Evolutionary conservation across 2,888 invertebrate genomes (phyloP).

Genomic region (Thymelicus sylvestris): DNA sequence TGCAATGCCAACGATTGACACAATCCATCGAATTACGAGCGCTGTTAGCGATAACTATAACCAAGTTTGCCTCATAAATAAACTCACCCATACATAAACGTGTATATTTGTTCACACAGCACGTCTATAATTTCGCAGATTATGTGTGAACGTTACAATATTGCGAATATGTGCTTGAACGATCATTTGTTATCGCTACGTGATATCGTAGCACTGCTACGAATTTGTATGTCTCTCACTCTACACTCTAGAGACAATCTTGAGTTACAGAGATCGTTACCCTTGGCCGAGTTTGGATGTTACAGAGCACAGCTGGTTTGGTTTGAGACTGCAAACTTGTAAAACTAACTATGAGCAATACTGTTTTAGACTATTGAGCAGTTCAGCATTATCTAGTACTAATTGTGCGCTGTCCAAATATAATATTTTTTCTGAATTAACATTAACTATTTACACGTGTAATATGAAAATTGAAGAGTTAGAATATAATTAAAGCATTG

Average conservation of each 20-base stretch:
- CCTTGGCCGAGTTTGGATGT: slow-evolving; percentile 24
- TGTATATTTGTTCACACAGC: background rate
- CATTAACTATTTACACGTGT: too few relatives aligned
- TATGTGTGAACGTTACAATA: slow-evolving; percentile 5
- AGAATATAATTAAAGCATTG: too few relatives aligned
- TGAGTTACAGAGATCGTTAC: slow-evolving; percentile 14
- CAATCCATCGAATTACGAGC: too few relatives aligned
- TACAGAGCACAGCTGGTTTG: background rate
- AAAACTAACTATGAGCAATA: background rate
- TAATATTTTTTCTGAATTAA: too few relatives aligned
- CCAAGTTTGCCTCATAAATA: too few relatives aligned
- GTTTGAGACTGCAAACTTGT: slow-evolving; percentile 9
- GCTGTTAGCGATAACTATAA: too few relatives aligned
- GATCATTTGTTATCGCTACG: slow-evolving; percentile 5
- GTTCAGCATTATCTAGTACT: too few relatives aligned
- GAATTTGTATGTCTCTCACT: slow-evolving; percentile 11
- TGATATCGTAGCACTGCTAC: slow-evolving; percentile 9
- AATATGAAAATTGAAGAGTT: too few relatives aligned
- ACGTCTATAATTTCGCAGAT: background rate
- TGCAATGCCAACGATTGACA: too few relatives aligned
- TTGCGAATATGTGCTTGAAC: slow-evolving; percentile 1
- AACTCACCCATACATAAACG: background rate
- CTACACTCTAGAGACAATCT: slow-evolving; percentile 9
- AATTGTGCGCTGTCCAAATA: too few relatives aligned
- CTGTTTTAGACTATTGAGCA: background rate